These are phyloP conservation scores for Melanotaenia parkinsoni DNA, from an alignment of 2,797 vertebrate genomes.

Conservation along the genomic window DNA sequence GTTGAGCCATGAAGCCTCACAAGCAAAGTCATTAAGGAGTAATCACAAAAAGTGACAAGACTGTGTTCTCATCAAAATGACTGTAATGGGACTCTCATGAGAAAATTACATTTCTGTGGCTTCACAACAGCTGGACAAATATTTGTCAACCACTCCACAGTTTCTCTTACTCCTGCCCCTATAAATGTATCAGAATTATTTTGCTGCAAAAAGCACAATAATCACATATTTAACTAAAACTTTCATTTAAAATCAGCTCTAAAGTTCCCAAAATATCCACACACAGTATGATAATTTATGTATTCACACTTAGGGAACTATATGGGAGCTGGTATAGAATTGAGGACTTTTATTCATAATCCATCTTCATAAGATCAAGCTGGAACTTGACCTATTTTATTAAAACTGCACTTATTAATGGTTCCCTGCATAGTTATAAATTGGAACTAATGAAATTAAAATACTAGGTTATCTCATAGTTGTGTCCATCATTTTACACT, in stretches of 20 bases:
- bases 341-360: conserved; percentile 19
- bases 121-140: conserved; percentile 40
- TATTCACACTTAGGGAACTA: conserved; percentile 26
- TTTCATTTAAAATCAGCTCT: conserved; percentile 29
- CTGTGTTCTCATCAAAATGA: background rate
- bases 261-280: conserved; percentile 32
- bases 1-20: conserved; percentile 79
- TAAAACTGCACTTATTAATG: conserved; percentile 66
- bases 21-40: background rate
- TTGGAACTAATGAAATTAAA: conserved; percentile 55
- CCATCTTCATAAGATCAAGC: conserved; percentile 78
- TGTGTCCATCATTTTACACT: conserved; percentile 47
- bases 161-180: conserved; percentile 13
- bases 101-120: conserved; percentile 20
- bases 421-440: conserved; percentile 51
- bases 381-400: conserved; percentile 84
- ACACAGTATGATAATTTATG: conserved; percentile 31
- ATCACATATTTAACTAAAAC: conserved; percentile 39
- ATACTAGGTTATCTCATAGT: conserved; percentile 74
- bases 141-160: conserved; percentile 34
- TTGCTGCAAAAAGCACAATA: conserved; percentile 44
- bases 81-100: conserved; percentile 28
- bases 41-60: background rate
- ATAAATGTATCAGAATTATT: conserved; percentile 33
- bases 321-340: conserved; percentile 26